Evolutionary conservation across 2,113 vertebrate genomes (phyloP).

Genomic region (Etia nguti): DNA sequence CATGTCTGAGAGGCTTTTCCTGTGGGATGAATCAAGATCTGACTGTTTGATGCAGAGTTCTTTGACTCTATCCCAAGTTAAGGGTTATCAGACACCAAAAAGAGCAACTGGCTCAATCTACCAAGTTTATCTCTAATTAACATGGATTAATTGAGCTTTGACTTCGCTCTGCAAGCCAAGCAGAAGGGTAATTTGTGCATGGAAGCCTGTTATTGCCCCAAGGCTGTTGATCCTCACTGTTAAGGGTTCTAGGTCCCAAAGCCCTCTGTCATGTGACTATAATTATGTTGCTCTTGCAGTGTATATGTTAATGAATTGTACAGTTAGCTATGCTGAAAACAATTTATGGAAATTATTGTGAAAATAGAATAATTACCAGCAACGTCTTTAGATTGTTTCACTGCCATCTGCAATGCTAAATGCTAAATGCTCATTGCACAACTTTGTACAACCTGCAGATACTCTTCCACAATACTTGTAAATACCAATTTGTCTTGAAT

Average conservation of each 20-base stretch:
- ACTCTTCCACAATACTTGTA: too few relatives aligned
- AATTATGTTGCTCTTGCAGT: conserved; percentile 3
- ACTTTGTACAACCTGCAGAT: too few relatives aligned
- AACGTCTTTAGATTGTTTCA: not conserved
- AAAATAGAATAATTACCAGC: not conserved
- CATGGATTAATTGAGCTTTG: conserved; percentile 63
- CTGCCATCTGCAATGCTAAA: not conserved
- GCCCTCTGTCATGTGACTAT: conserved; percentile 1
- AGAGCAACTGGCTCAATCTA: conserved; percentile 46
- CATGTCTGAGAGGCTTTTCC: not conserved
- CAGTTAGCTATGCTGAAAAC: not conserved
- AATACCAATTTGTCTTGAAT: too few relatives aligned
- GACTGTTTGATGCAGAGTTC: not conserved
- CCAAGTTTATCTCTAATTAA: conserved; percentile 70
- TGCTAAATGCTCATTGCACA: too few relatives aligned
- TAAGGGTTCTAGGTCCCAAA: conserved; percentile 22
- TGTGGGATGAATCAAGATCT: not conserved
- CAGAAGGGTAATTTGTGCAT: conserved; percentile 53
- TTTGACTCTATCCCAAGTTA: conserved; percentile 24
- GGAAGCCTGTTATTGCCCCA: conserved; percentile 30
- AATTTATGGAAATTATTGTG: not conserved
- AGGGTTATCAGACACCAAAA: conserved; percentile 45
- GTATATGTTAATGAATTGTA: conserved; percentile 8
- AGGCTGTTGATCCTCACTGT: conserved; percentile 45
- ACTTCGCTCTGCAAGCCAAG: conserved; percentile 43